Evolutionary conservation across 2,797 vertebrate species (phyloP).

Genomic region (Falco naumanni): DNA sequence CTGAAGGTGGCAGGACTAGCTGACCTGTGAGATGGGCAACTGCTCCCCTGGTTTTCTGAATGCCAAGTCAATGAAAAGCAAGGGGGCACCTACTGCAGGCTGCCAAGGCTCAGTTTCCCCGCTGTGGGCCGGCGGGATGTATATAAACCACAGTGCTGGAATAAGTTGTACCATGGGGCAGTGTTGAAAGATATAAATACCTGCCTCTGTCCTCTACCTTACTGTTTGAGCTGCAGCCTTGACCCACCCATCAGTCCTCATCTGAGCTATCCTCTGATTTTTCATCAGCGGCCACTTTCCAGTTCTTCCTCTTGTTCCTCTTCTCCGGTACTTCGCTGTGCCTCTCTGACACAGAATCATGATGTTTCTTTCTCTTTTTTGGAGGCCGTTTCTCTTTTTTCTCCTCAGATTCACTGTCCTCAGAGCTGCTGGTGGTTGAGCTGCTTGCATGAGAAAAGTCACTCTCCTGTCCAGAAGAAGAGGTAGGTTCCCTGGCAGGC

Average conservation of each 20-base stretch:
- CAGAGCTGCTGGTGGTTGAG: constrained; percentile 78
- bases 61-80: background rate
- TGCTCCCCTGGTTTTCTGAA: background rate
- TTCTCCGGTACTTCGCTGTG: constrained; percentile 73
- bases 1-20: background rate
- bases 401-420: constrained; percentile 72
- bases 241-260: constrained; percentile 74
- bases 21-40: background rate
- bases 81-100: background rate
- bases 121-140: background rate
- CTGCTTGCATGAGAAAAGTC: constrained; percentile 74
- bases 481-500: constrained; percentile 72
- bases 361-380: constrained; percentile 66
- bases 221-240: background rate
- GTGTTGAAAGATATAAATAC: background rate
- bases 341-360: constrained; percentile 42
- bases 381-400: constrained; percentile 69
- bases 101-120: background rate
- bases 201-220: background rate
- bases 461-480: constrained; percentile 78
- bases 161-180: background rate
- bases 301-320: constrained; percentile 88
- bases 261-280: constrained; percentile 85
- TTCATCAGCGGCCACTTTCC: constrained; percentile 86
- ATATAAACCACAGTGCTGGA: background rate